phyloP scores from a whole-genome alignment of 2,888 invertebrate species.

The Pristionchus entomophagus region DNA sequence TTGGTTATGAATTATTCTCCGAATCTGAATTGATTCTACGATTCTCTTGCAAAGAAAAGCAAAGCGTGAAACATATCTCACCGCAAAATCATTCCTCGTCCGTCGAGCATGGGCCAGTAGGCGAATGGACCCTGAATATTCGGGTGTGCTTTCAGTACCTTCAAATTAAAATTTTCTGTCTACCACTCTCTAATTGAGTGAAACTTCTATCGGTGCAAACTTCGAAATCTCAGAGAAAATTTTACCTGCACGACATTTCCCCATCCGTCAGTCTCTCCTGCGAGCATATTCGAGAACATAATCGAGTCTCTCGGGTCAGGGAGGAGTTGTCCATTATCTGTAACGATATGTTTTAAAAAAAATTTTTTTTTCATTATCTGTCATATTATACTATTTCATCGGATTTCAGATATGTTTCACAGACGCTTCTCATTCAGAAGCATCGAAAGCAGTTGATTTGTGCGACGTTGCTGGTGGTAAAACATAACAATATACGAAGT shows the following conservation, averaged over 20 bases:
- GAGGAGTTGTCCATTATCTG: slow-evolving; percentile 73
- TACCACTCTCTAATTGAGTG: too few relatives aligned
- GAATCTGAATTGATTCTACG: too few relatives aligned
- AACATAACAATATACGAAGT: too few relatives aligned
- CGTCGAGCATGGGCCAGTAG: slow-evolving; percentile 74
- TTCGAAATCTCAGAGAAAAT: too few relatives aligned
- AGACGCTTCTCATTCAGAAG: too few relatives aligned
- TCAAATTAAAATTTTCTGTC: too few relatives aligned
- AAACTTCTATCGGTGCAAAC: too few relatives aligned
- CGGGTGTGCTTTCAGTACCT: not conserved
- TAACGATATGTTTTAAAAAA: not conserved
- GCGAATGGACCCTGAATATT: slow-evolving; percentile 71
- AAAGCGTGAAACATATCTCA: slow-evolving; percentile 44
- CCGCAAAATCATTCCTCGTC: slow-evolving; percentile 71
- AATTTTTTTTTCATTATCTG: not conserved
- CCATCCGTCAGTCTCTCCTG: slow-evolving; percentile 71
- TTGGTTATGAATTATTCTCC: too few relatives aligned
- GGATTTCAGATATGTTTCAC: not conserved
- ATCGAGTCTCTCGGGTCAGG: slow-evolving; percentile 76
- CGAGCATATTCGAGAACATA: slow-evolving; percentile 76
- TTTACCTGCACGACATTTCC: slow-evolving; percentile 58
- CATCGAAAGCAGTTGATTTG: too few relatives aligned
- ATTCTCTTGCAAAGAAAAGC: too few relatives aligned
- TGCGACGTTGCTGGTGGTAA: too few relatives aligned
- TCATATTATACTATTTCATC: too few relatives aligned